Base-by-base conservation (phyloP, 2,888 invertebrate genomes). In the Cyaniris semiargus region DNA sequence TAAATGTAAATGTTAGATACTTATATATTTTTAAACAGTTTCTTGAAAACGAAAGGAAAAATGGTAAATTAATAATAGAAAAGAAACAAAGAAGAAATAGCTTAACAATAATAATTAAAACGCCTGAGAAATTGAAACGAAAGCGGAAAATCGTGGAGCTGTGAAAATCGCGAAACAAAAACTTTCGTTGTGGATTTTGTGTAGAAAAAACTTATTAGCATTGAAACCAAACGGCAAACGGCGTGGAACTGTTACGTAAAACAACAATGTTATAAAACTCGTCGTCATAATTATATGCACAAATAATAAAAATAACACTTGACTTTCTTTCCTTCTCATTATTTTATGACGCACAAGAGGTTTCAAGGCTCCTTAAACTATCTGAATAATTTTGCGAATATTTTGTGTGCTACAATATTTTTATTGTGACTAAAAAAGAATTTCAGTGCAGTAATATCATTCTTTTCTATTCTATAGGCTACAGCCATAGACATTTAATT, bases 121-220 rank as follows among this genome's bases (percentile, higher is more conserved):
- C 21, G 66, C 27, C 66, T 31, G 66, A 27, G 66, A 66, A 53
- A 66, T 27, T 18, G 6, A 66, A 66, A 66, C 27, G 27, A 66
- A 66, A 66, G 66, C 15, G 66, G 66, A 66, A 66, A 66, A 66
- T 31, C 27, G 1, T 66, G 27, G 66, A 27, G 27, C 27, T 66
- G 66, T 66, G 27, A 66, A 31, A 66, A 66, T 66, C 27, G 15
- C 66, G 4, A 66, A 31, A 66, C 27, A 66, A 66, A 66, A 66
- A 66, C 66, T 31, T 66, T 31, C 66, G 31, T 66, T 15, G 5
- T 21, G 15, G 27, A 66, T 66, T 66, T 27, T 6, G 21, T 31
- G 66, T 66, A 15, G 27, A 66, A 66, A 66, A 31, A 66, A 66
- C 27, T 66, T 66, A 66, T 66, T 66, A 66, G 66, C 66, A 66